Conservation (phyloP, 2,888 invertebrate species). For the Parnassius orleans region DNA sequence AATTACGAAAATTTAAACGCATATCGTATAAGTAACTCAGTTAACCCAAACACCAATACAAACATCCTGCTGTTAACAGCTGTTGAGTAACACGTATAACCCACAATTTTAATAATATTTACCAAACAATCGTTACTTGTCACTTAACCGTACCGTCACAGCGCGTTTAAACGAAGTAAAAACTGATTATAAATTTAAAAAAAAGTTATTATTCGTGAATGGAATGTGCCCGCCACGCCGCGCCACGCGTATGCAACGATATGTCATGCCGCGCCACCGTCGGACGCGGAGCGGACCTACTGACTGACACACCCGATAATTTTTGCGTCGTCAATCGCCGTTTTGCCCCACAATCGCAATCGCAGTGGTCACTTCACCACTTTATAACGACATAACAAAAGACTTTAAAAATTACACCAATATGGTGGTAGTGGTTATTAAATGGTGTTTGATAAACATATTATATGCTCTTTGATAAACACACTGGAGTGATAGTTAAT, state of each 20-base stretch:
- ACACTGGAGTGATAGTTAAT: too few species aligned
- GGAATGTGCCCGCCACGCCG: conserved; percentile 25
- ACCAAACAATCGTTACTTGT: not conserved
- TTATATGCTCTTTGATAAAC: too few species aligned
- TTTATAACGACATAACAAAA: not conserved
- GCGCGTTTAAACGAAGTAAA: too few species aligned
- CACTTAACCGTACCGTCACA: too few species aligned
- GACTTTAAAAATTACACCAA: too few species aligned
- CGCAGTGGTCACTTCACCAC: conserved; percentile 13
- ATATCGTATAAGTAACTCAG: not conserved
- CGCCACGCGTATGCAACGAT: conserved; percentile 12
- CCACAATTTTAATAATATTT: conserved; percentile 8
- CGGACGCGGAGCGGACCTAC: conserved; percentile 20
- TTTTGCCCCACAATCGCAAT: conserved; percentile 19
- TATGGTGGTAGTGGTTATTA: too few species aligned
- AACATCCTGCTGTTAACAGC: conserved; percentile 10
- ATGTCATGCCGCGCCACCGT: conserved; percentile 19
- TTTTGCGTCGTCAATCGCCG: conserved; percentile 16
- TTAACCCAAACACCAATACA: conserved; percentile 12
- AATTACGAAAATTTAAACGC: not conserved
- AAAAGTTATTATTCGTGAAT: conserved; percentile 19
- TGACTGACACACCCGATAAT: conserved; percentile 26
- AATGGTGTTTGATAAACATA: too few species aligned
- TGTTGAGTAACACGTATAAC: conserved; percentile 7
- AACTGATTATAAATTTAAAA: not conserved